phyloP scores from a whole-genome alignment of 2,888 invertebrate genomes.

The Cephus pygmeus region DNA sequence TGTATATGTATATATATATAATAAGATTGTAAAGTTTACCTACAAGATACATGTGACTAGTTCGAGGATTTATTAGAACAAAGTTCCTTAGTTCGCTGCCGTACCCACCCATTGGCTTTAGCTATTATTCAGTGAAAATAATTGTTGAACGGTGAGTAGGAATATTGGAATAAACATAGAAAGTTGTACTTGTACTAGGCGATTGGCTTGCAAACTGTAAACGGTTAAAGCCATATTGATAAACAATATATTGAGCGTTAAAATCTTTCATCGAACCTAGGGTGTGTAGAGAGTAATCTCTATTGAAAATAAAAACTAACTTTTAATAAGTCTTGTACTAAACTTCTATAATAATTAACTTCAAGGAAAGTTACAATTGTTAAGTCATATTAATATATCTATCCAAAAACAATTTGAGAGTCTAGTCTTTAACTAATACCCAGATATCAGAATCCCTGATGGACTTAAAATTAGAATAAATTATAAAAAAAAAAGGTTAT shows the following conservation, averaged over 20 bases:
- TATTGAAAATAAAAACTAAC: neutral
- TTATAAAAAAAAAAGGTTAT: neutral
- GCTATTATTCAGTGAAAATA: neutral
- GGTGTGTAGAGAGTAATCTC: neutral
- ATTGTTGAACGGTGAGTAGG: neutral
- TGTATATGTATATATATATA: constrained; percentile 10
- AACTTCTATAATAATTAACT: neutral
- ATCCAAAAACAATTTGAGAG: neutral
- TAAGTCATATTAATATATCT: neutral
- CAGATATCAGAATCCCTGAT: neutral
- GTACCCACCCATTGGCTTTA: neutral
- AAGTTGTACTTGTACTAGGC: neutral
- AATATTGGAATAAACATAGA: neutral
- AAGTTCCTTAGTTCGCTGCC: neutral
- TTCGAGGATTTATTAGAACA: constrained; percentile 32
- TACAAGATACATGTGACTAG: constrained; percentile 39
- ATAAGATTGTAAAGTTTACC: constrained; percentile 34
- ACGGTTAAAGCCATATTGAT: neutral
- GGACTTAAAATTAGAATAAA: neutral
- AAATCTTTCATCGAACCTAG: neutral
- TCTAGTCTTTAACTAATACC: neutral
- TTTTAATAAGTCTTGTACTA: neutral
- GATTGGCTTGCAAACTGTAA: neutral
- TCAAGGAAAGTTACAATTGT: neutral
- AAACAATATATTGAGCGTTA: neutral